A percentile compares a stretch with the other conserved stretches of the same genome.
phyloP scores from a whole-genome alignment of 2,888 invertebrate species.

The Scrobipalpa costella region DNA sequence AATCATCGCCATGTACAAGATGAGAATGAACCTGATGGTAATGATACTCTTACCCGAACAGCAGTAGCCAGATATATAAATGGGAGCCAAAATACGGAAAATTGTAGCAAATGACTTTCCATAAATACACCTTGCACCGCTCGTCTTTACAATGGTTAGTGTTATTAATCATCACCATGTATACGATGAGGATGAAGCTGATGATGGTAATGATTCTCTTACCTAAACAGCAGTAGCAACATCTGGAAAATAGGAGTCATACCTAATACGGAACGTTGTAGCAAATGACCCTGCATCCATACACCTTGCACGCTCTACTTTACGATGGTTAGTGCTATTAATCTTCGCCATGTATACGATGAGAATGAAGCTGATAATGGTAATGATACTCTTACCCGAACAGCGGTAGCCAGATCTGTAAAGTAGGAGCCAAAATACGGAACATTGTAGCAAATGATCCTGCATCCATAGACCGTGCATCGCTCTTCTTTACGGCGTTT shows the following conservation, averaged over 20 bases:
- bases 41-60: too few relatives aligned
- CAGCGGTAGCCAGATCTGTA: constrained; percentile 47
- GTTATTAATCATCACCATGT: constrained; percentile 48
- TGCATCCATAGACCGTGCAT: constrained; percentile 50
- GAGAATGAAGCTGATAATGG: constrained; percentile 32
- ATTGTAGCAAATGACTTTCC: too few relatives aligned
- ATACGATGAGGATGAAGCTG: constrained; percentile 49
- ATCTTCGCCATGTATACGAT: constrained; percentile 57
- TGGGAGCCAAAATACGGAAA: too few relatives aligned
- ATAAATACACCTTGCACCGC: too few relatives aligned
- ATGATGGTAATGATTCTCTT: constrained; percentile 30
- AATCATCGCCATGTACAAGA: too few relatives aligned
- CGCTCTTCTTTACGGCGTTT: constrained; percentile 25
- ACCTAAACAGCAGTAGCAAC: constrained; percentile 49
- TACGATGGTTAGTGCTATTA: not conserved
- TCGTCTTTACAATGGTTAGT: too few relatives aligned
- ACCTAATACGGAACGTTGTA: constrained; percentile 47
- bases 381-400: constrained; percentile 46
- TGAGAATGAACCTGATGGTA: too few relatives aligned
- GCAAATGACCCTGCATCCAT: constrained; percentile 56
- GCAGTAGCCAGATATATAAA: too few relatives aligned
- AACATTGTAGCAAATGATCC: constrained; percentile 51
- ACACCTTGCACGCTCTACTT: constrained; percentile 40
- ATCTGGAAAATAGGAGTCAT: constrained; percentile 48
- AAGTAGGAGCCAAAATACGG: constrained; percentile 43